Evolutionary conservation across 2,113 vertebrate species (phyloP).

Genomic region (Corynorhinus townsendii): DNA sequence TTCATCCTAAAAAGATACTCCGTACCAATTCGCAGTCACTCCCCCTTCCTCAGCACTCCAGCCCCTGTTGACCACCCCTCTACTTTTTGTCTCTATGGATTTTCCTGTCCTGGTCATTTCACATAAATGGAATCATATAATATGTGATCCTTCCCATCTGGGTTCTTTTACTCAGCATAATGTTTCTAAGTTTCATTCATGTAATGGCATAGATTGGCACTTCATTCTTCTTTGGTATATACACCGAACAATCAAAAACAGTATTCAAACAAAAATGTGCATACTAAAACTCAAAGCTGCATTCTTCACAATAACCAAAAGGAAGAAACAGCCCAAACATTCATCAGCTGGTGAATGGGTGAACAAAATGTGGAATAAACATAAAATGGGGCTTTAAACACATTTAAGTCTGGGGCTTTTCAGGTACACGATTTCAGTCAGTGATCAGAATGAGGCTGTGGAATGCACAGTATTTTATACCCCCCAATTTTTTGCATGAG

Average conservation of each 20-base stretch:
- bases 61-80: neutral
- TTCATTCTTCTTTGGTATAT: neutral
- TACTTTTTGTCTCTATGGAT: neutral
- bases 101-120: neutral
- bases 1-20: neutral
- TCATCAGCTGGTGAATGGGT: neutral
- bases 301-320: neutral
- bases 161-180: neutral
- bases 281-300: neutral
- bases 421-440: neutral
- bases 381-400: neutral
- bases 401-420: neutral
- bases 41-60: accelerated
- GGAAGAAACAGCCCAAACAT: neutral
- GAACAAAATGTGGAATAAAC: neutral
- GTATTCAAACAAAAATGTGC: neutral
- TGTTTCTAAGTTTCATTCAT: neutral
- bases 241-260: neutral
- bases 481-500: neutral
- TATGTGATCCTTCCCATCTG: neutral
- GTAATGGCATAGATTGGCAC: accelerated
- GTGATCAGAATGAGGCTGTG: neutral
- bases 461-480: neutral
- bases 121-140: neutral
- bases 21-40: accelerated